Evolutionary conservation across 1,140 invertebrate species (phyloP).

Genomic region (Venturia canescens): DNA sequence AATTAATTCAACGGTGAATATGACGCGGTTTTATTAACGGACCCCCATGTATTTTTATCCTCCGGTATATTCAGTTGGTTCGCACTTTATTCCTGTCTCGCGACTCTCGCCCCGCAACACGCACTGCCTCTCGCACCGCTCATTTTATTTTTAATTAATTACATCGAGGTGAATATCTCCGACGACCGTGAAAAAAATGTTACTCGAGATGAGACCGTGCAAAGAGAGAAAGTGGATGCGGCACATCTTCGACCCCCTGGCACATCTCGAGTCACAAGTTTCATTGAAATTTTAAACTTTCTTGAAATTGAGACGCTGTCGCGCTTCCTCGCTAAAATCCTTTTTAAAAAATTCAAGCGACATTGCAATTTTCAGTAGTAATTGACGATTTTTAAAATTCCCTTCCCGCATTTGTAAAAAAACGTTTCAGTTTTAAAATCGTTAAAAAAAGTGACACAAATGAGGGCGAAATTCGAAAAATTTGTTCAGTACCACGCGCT

Average conservation of each 20-base stretch:
- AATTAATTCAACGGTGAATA: constrained; percentile 15
- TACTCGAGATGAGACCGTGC: neutral
- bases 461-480: too few relatives aligned
- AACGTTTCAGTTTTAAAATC: too few relatives aligned
- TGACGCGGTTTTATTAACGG: constrained; percentile 5
- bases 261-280: too few relatives aligned
- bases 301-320: too few relatives aligned
- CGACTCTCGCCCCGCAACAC: neutral
- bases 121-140: neutral
- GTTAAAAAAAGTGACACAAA: too few relatives aligned
- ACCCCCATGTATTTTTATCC: neutral
- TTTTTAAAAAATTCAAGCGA: too few relatives aligned
- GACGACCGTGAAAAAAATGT: neutral
- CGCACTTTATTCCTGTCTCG: neutral
- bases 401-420: too few relatives aligned
- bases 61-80: neutral
- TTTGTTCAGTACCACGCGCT: too few relatives aligned
- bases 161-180: constrained; percentile 4
- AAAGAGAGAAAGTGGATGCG: neutral
- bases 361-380: too few relatives aligned
- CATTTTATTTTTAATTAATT: constrained; percentile 19
- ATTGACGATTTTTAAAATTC: too few relatives aligned
- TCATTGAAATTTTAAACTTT: too few relatives aligned
- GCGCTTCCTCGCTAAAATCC: too few relatives aligned
- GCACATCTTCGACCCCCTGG: neutral